phyloP scores from a whole-genome alignment of 1,140 invertebrate species.

The Telenomus remus region DNA sequence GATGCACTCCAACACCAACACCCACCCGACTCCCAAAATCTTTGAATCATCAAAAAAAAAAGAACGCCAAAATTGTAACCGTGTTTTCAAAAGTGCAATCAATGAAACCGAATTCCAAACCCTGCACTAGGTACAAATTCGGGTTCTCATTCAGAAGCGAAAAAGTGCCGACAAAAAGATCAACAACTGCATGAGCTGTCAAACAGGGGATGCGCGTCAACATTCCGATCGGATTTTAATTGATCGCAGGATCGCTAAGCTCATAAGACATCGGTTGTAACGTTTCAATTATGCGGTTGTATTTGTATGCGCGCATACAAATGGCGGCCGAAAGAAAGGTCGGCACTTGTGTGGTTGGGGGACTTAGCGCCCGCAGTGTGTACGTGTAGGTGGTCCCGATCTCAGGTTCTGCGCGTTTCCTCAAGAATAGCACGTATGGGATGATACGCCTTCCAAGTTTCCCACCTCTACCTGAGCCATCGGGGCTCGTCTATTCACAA shows the following conservation, averaged over 20 bases:
- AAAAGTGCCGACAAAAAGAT: no score
- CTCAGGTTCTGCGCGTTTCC: conserved; percentile 11
- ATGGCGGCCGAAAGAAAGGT: not conserved
- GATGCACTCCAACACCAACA: no score
- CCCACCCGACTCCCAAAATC: no score
- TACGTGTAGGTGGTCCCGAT: conserved; percentile 26
- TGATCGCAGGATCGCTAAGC: not conserved
- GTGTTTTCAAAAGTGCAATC: no score
- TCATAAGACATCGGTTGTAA: conserved; percentile 9
- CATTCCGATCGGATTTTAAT: not conserved
- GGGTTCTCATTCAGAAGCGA: no score
- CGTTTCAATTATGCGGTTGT: conserved; percentile 23
- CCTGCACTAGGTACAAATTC: no score
- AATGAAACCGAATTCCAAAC: no score
- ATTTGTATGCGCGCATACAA: conserved; percentile 1
- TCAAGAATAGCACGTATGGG: conserved; percentile 20
- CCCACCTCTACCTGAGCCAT: conserved; percentile 12
- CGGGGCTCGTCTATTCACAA: conserved; percentile 8
- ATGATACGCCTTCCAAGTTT: conserved; percentile 21
- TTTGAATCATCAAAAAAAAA: no score
- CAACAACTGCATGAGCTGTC: no score
- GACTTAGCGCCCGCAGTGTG: conserved; percentile 5
- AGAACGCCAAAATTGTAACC: no score
- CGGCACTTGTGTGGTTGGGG: conserved; percentile 19
- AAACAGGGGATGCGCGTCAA: not conserved